Conservation (phyloP, 2,888 invertebrate genomes). For the Leptinotarsa peninsularis region DNA sequence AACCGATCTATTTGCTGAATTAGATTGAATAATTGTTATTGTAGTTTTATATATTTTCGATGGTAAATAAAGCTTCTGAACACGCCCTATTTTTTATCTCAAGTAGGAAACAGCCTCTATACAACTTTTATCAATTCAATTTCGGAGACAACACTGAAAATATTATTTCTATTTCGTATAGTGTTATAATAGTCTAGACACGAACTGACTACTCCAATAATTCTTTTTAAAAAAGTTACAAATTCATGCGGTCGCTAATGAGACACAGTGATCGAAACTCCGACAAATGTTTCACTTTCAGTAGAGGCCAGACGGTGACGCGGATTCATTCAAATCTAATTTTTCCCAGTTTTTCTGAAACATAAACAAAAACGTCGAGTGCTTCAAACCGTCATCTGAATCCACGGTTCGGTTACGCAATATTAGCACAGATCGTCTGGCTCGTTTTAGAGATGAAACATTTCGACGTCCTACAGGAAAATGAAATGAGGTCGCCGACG, state of each 20-base stretch:
- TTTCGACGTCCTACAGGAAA: slow-evolving; percentile 9
- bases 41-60: too few relatives aligned
- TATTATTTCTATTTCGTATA: too few relatives aligned
- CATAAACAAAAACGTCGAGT: not conserved
- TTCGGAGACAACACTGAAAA: too few relatives aligned
- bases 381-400: not conserved
- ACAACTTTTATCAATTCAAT: too few relatives aligned
- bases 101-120: too few relatives aligned
- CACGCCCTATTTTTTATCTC: too few relatives aligned
- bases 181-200: too few relatives aligned
- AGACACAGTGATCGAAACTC: not conserved
- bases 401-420: not conserved
- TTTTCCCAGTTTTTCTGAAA: not conserved
- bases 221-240: not conserved
- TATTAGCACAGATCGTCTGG: slow-evolving; percentile 5
- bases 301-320: not conserved
- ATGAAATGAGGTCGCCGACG: slow-evolving; percentile 8
- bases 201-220: too few relatives aligned
- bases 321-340: not conserved
- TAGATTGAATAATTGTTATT: too few relatives aligned
- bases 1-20: too few relatives aligned
- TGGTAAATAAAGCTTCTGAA: too few relatives aligned
- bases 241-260: not conserved
- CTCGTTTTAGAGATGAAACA: slow-evolving; percentile 2
- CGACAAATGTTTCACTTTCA: not conserved